A percentile compares a stretch with the other conserved stretches of the same genome.
Evolutionary conservation across 2,113 vertebrate species (phyloP).

Genomic region (Lamprologus tigripictilis): DNA sequence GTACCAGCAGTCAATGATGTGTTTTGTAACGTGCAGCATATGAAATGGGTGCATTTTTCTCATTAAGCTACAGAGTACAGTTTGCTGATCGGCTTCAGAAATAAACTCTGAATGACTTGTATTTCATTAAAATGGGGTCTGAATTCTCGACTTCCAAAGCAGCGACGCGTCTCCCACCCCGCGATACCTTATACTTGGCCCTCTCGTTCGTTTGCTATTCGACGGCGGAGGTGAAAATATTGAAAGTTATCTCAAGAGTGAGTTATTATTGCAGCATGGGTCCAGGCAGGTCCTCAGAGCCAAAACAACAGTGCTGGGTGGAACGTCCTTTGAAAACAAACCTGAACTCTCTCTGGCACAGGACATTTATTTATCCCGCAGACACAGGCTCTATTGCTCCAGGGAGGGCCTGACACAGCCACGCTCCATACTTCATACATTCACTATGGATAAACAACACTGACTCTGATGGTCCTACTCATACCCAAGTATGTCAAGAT

Average conservation of each 20-base stretch:
- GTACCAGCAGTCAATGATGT: not conserved
- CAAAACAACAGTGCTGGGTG: constrained; percentile 51
- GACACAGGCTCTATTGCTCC: constrained; percentile 14
- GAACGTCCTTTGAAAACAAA: constrained; percentile 59
- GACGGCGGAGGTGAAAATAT: constrained; percentile 45
- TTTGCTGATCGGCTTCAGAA: not conserved
- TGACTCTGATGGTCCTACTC: constrained; percentile 10
- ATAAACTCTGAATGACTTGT: not conserved
- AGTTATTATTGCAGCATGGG: constrained; percentile 55
- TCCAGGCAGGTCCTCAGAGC: constrained; percentile 44
- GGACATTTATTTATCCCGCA: constrained; percentile 51
- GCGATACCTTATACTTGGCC: not conserved
- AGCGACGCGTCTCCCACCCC: not conserved
- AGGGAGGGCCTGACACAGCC: constrained; percentile 22
- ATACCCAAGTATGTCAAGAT: constrained; percentile 1
- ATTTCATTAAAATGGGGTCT: constrained; percentile 2
- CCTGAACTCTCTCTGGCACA: constrained; percentile 42
- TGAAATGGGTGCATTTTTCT: not conserved
- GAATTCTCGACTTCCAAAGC: constrained; percentile 4
- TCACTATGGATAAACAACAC: constrained; percentile 28
- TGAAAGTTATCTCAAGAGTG: constrained; percentile 52
- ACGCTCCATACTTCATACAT: constrained; percentile 36
- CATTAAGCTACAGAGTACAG: not conserved
- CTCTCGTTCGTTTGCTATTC: constrained; percentile 40
- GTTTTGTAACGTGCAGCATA: not conserved